A percentile compares a stretch with the other conserved stretches of the same genome.
These are phyloP conservation scores for Burhinus oedicnemus DNA, from an alignment of 2,113 vertebrate genomes.

Conservation along the genomic window DNA sequence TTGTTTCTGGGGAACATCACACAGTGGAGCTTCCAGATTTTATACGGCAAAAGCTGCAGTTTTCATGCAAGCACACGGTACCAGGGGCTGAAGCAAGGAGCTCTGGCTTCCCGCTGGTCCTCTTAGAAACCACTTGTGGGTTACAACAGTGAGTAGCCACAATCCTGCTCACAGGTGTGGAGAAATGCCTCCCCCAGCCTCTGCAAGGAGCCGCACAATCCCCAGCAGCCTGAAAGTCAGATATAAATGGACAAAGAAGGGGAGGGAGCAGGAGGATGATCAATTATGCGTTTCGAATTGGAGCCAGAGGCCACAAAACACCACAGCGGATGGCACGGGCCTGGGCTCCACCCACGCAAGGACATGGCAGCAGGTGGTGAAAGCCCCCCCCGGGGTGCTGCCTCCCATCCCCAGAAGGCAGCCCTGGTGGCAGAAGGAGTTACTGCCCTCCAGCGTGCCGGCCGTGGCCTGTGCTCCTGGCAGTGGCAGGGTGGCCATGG, in stretches of 20 bases:
- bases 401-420: no score
- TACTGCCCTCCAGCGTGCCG: no score
- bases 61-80: background rate
- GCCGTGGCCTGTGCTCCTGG: no score
- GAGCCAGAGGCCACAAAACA: background rate
- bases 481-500: no score
- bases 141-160: background rate
- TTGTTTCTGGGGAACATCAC: background rate
- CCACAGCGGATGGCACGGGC: rapidly evolving
- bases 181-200: background rate
- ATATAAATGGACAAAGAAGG: background rate
- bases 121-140: background rate
- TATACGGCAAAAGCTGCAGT: background rate
- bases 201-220: background rate
- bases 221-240: background rate
- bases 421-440: no score
- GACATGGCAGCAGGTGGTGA: background rate
- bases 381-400: no score
- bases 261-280: background rate
- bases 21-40: background rate
- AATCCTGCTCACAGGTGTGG: background rate
- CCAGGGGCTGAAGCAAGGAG: background rate
- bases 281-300: background rate
- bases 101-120: background rate
- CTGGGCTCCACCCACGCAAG: rapidly evolving